Percentiles rank a stretch among this genome's conserved stretches.
These are phyloP conservation scores for Diogma glabrata DNA, from an alignment of 2,888 invertebrate genomes.

Conservation along the genomic window DNA sequence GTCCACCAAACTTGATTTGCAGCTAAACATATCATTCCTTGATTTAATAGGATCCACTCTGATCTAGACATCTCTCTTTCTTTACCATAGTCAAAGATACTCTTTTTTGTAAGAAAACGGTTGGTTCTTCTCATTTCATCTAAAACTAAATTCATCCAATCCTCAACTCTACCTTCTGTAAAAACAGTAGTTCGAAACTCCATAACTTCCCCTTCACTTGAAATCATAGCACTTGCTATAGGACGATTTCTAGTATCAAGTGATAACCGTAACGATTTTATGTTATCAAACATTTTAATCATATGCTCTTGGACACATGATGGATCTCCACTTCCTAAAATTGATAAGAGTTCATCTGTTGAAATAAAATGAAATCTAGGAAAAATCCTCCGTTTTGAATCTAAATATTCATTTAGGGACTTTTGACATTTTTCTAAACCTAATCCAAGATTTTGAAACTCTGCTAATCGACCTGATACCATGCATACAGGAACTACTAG, in stretches of 20 bases:
- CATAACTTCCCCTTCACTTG: constrained; percentile 80
- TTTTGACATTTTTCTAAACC: constrained; percentile 85
- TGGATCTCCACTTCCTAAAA: constrained; percentile 76
- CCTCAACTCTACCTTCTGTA: constrained; percentile 75
- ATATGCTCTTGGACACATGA: constrained; percentile 83
- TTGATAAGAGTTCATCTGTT: constrained; percentile 80
- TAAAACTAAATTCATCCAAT: constrained; percentile 83
- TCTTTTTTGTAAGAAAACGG: constrained; percentile 73
- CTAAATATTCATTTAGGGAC: constrained; percentile 80
- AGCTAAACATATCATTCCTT: constrained; percentile 76
- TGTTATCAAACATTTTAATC: constrained; percentile 93
- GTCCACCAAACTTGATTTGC: constrained; percentile 95
- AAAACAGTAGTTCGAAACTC: constrained; percentile 59
- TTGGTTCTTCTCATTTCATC: constrained; percentile 76
- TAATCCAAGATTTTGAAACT: constrained; percentile 57
- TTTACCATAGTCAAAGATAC: constrained; percentile 76
- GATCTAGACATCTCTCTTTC: constrained; percentile 52
- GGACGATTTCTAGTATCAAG: constrained; percentile 53
- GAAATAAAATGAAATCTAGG: constrained; percentile 91
- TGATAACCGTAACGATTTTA: constrained; percentile 59
- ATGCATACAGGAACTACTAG: constrained; percentile 71
- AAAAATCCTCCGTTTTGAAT: constrained; percentile 75
- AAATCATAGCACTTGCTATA: constrained; percentile 72
- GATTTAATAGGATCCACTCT: constrained; percentile 81
- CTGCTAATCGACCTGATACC: constrained; percentile 57